A percentile compares a stretch with the other conserved stretches of the same genome.
Evolutionary conservation across 2,888 invertebrate species (phyloP).

Genomic region (Choreutis nemorana): DNA sequence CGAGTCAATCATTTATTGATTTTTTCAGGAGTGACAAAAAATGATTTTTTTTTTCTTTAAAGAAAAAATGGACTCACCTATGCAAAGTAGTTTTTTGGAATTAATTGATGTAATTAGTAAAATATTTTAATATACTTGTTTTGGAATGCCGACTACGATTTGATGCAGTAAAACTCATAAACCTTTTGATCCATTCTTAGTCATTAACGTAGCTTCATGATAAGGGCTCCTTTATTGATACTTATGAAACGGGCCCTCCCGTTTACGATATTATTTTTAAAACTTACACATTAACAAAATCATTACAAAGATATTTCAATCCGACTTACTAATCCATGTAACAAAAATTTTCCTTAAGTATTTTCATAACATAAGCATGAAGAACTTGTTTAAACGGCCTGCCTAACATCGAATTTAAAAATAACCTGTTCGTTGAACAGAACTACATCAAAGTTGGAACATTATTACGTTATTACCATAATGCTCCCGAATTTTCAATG

Average conservation of each 20-base stretch:
- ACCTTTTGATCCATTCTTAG: constrained; percentile 52
- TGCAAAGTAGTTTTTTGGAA: too few species aligned
- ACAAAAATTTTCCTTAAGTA: too few species aligned
- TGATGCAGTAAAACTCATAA: constrained; percentile 61
- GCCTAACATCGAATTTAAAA: constrained; percentile 8
- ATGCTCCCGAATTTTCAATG: constrained; percentile 45
- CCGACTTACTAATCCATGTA: too few species aligned
- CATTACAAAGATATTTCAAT: too few species aligned
- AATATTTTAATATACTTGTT: constrained; percentile 53
- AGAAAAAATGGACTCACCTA: too few species aligned
- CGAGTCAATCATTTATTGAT: too few species aligned
- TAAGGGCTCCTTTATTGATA: constrained; percentile 52
- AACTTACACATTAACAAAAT: too few species aligned
- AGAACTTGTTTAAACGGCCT: constrained; percentile 1
- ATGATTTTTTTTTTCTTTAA: too few species aligned
- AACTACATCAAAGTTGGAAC: constrained; percentile 29
- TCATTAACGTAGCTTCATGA: constrained; percentile 54
- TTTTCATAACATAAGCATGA: background rate
- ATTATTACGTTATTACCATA: constrained; percentile 56
- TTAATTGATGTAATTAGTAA: constrained; percentile 61
- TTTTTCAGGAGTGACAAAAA: too few species aligned
- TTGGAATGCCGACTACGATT: constrained; percentile 52
- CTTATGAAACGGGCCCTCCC: too few species aligned
- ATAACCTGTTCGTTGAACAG: constrained; percentile 28
- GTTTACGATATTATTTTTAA: too few species aligned